Percentiles rank a stretch among this genome's conserved stretches.
Conservation (phyloP, 1,140 invertebrate genomes). For the fruit fly (Drosophila melanogaster) region Release_6_plus_ISO1_MT NT_037436.4:14096501-14097000, state of each 20-base stretch:
- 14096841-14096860: slow-evolving; percentile 44
- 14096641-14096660: slow-evolving; percentile 31
- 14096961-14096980: slow-evolving; percentile 4
- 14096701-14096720: slow-evolving; percentile 40
- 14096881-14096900: slow-evolving; percentile 18
- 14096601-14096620: slow-evolving; percentile 29
- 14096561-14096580: slow-evolving; percentile 44
- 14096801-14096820: slow-evolving; percentile 3
- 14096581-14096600: slow-evolving; percentile 30
- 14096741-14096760: slow-evolving; percentile 30
- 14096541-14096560: slow-evolving; percentile 26
- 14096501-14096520: slow-evolving; percentile 17
- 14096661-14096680: slow-evolving; percentile 44
- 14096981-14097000: neutral
- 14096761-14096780: slow-evolving; percentile 42
- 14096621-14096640: slow-evolving; percentile 8
- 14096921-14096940: slow-evolving; percentile 29
- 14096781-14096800: slow-evolving; percentile 29
- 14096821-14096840: slow-evolving; percentile 21
- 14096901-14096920: slow-evolving; percentile 42
- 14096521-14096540: slow-evolving; percentile 5
- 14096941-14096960: slow-evolving; percentile 13
- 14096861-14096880: slow-evolving; percentile 10
- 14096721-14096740: slow-evolving; percentile 17
- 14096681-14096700: slow-evolving; percentile 42